A percentile compares a stretch with the other conserved stretches of the same genome.
Conservation (phyloP, 2,888 invertebrate genomes). For the Netelia melanura region DNA sequence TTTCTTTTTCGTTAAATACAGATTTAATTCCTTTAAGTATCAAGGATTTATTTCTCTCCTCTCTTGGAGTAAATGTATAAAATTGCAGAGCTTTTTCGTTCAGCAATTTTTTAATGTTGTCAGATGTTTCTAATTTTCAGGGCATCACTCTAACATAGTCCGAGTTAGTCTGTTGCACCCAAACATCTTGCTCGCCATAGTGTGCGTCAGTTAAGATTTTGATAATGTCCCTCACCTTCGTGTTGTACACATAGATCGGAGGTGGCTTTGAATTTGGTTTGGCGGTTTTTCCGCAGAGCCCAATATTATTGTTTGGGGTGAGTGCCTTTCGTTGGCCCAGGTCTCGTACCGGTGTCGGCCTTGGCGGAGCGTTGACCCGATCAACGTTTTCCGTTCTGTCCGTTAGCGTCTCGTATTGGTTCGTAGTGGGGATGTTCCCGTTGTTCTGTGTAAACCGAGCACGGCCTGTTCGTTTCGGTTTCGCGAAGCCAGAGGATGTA, state of each 20-base stretch:
- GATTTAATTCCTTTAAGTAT: slow-evolving; percentile 39
- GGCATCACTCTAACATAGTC: not conserved
- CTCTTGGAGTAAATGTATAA: slow-evolving; percentile 18
- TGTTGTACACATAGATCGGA: not conserved
- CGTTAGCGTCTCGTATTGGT: too few species aligned
- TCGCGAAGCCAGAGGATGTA: too few species aligned
- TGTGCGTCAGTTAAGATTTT: not conserved
- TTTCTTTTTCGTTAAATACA: not conserved
- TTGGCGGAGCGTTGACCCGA: too few species aligned
- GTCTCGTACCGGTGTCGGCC: too few species aligned
- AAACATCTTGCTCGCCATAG: not conserved
- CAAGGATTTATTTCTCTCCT: slow-evolving; percentile 11
- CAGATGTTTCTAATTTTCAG: not conserved
- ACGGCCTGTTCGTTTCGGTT: too few species aligned
- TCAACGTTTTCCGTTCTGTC: too few species aligned
- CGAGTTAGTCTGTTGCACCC: not conserved
- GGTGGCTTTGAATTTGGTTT: not conserved
- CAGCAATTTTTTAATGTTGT: slow-evolving; percentile 5
- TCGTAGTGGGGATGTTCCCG: too few species aligned
- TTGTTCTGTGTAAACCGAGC: too few species aligned
- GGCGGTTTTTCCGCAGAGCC: too few species aligned
- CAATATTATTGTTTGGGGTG: too few species aligned
- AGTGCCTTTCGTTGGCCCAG: too few species aligned
- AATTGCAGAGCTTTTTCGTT: not conserved
- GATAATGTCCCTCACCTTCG: not conserved